Conservation (phyloP, 2,113 vertebrate genomes). For the Pelobates fuscus region DNA sequence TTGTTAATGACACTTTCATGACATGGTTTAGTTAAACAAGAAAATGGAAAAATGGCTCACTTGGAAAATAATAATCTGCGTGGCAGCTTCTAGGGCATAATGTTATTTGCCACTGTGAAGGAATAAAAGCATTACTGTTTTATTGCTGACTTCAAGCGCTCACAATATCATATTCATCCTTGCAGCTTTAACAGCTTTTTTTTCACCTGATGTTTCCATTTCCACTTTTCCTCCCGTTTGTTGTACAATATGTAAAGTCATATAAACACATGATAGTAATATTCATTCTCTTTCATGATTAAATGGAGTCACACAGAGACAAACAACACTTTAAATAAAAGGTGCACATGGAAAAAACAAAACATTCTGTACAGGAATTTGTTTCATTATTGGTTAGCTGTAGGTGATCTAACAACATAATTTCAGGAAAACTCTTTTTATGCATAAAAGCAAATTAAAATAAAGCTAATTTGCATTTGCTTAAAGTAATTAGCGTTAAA, state of each 20-base stretch:
- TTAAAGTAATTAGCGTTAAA: too few relatives aligned
- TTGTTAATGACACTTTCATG: slow-evolving; percentile 3
- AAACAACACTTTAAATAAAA: slow-evolving; percentile 9
- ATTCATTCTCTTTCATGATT: slow-evolving; percentile 21
- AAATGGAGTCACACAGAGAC: slow-evolving; percentile 11
- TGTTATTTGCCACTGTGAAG: slow-evolving; percentile 2
- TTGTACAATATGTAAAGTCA: slow-evolving; percentile 29
- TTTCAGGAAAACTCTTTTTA: too few relatives aligned
- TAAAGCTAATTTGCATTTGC: too few relatives aligned
- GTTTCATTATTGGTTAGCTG: neutral
- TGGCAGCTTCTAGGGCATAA: slow-evolving; percentile 5
- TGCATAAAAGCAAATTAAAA: neutral
- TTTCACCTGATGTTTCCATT: slow-evolving; percentile 30
- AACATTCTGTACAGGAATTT: neutral
- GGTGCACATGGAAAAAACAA: neutral
- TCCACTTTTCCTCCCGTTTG: slow-evolving; percentile 23
- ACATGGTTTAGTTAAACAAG: slow-evolving; percentile 18
- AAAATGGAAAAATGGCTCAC: neutral
- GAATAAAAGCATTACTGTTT: slow-evolving; percentile 13
- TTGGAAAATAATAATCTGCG: neutral
- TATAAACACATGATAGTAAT: slow-evolving; percentile 21
- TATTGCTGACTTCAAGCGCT: slow-evolving; percentile 7
- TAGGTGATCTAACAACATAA: neutral
- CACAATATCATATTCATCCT: slow-evolving; percentile 11
- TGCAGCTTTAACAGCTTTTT: slow-evolving; percentile 12